Conservation (phyloP, 2,113 vertebrate species). For the Pogona vitticeps region DNA sequence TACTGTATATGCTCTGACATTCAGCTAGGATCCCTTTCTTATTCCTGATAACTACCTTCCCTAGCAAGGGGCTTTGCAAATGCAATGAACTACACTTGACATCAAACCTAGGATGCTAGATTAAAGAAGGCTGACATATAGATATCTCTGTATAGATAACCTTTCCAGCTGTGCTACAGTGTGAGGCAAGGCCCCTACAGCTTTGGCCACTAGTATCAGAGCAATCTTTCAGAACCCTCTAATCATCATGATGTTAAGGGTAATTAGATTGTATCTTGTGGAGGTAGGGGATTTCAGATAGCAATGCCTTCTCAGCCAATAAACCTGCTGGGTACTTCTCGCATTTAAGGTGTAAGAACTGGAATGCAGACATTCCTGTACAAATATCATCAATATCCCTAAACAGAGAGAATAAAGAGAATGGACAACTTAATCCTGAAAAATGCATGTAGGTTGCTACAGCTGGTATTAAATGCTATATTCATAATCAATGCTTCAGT, state of each 20-base stretch:
- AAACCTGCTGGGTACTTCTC: not conserved
- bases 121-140: no score
- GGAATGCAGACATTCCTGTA: slow-evolving; percentile 1
- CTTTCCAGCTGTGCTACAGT: not conserved
- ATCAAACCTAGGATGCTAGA: no score
- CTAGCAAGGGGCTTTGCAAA: not conserved
- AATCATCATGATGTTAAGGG: not conserved
- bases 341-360: not conserved
- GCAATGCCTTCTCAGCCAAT: not conserved
- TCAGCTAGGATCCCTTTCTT: not conserved
- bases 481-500: slow-evolving; percentile 29
- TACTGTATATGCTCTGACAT: not conserved
- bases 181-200: not conserved
- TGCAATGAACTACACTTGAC: not conserved
- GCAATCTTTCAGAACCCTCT: not conserved
- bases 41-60: not conserved
- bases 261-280: not conserved
- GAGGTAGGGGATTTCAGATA: not conserved
- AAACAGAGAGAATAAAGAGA: slow-evolving; percentile 74
- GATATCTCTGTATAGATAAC: not conserved
- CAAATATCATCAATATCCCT: slow-evolving; percentile 73
- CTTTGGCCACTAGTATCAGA: not conserved
- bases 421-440: slow-evolving; percentile 54
- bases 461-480: slow-evolving; percentile 54
- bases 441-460: slow-evolving; percentile 54